These are phyloP conservation scores for Dromaius novaehollandiae DNA, from an alignment of 2,113 vertebrate genomes.

Conservation along the genomic window DNA sequence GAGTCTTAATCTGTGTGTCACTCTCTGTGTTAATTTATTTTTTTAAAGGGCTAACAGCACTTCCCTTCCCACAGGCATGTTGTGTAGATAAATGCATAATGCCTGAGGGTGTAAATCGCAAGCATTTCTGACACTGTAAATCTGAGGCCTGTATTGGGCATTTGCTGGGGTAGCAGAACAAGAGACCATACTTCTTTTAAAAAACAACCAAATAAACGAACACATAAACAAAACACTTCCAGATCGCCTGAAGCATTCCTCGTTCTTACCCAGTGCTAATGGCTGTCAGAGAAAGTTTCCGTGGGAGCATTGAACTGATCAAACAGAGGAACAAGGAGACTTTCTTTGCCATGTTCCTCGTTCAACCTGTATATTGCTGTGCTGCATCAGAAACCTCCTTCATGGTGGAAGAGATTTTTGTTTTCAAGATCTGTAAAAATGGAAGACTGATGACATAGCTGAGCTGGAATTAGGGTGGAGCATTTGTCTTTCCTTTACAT, in stretches of 20 bases:
- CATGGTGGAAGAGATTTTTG: background rate
- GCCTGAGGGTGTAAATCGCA: background rate
- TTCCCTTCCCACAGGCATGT: constrained; percentile 9
- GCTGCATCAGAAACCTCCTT: background rate
- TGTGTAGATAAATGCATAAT: constrained; percentile 29
- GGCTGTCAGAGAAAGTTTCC: background rate
- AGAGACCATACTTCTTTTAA: background rate
- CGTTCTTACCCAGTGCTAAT: background rate
- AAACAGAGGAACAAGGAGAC: background rate
- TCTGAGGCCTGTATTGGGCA: background rate
- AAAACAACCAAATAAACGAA: constrained; percentile 9
- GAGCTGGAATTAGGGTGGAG: background rate
- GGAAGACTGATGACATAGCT: background rate
- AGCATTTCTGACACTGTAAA: constrained; percentile 6
- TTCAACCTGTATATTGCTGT: background rate
- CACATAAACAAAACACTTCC: background rate
- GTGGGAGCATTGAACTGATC: background rate
- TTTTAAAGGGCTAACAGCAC: background rate
- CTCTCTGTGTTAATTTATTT: background rate
- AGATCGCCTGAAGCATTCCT: background rate
- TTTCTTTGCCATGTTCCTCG: background rate
- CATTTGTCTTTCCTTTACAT: background rate
- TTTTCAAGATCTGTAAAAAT: background rate
- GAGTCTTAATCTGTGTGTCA: constrained; percentile 12
- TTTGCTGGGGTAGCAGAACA: background rate